phyloP scores from a whole-genome alignment of 2,888 invertebrate genomes.

The Clistopyga incitator region DNA sequence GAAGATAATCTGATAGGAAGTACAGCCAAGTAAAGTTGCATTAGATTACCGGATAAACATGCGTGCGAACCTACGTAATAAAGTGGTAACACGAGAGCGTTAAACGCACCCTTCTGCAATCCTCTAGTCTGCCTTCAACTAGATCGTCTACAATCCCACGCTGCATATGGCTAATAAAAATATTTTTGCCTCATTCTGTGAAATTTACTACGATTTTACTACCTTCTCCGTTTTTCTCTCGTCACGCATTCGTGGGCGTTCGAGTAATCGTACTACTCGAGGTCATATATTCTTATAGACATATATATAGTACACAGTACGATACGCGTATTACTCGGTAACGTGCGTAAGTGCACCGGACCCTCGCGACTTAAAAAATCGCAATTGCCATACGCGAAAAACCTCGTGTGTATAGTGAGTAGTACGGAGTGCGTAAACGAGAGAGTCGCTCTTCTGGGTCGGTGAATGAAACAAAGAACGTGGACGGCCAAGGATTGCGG shows the following conservation, averaged over 20 bases:
- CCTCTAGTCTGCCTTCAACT: neutral
- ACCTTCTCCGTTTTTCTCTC: constrained; percentile 40
- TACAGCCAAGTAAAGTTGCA: constrained; percentile 1
- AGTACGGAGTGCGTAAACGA: constrained; percentile 10
- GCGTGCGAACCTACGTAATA: constrained; percentile 39
- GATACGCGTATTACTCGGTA: constrained; percentile 17
- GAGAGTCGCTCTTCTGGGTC: constrained; percentile 16
- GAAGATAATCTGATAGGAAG: constrained; percentile 11
- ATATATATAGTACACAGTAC: neutral
- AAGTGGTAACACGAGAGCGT: constrained; percentile 37
- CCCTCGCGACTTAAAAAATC: constrained; percentile 20
- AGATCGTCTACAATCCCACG: constrained; percentile 2
- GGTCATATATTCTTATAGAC: neutral
- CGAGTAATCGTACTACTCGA: constrained; percentile 24
- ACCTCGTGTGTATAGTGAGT: constrained; percentile 6
- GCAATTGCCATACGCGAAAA: constrained; percentile 21
- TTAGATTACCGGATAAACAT: constrained; percentile 24
- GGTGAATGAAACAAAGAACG: constrained; percentile 68
- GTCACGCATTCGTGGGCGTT: constrained; percentile 34
- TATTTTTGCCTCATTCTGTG: neutral
- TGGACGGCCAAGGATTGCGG: constrained; percentile 41
- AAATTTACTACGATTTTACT: constrained; percentile 50
- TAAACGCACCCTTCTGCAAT: neutral
- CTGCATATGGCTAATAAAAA: neutral
- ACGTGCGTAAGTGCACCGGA: constrained; percentile 40